Conservation (phyloP, 2,113 vertebrate genomes). For the Strix uralensis region DNA sequence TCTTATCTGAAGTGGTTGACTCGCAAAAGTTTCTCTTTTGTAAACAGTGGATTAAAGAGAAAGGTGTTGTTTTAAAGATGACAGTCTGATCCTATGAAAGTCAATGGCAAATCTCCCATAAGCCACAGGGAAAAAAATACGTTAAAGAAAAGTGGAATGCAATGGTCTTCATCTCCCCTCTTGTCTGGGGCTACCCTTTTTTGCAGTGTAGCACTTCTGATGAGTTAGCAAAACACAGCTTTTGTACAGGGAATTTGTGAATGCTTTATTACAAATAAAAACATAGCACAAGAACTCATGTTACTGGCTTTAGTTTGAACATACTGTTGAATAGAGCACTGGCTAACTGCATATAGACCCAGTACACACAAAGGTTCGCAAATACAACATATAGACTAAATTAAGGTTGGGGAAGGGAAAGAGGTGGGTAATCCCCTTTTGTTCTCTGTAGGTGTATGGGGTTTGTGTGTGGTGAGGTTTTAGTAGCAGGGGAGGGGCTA, state of each 20-base stretch:
- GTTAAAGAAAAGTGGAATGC: not conserved
- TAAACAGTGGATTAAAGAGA: conserved; percentile 28
- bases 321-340: not conserved
- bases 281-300: not conserved
- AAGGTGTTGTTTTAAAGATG: conserved; percentile 38
- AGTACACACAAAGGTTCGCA: not conserved
- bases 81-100: conserved; percentile 22
- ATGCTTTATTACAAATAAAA: not conserved
- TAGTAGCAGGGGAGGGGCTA: too few species aligned
- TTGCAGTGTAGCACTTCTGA: not conserved
- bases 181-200: not conserved
- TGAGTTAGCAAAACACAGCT: not conserved
- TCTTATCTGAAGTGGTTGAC: not conserved
- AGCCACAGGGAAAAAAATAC: conserved; percentile 1
- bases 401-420: not conserved
- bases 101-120: conserved; percentile 5
- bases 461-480: too few species aligned
- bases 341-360: not conserved
- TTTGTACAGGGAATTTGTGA: not conserved
- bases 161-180: not conserved
- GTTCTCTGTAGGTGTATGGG: not conserved
- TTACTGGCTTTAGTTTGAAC: not conserved
- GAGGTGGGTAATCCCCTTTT: not conserved
- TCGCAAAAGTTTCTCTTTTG: conserved; percentile 35
- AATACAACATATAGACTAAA: not conserved